phyloP scores from a whole-genome alignment of 2,113 vertebrate genomes.

The Willisornis vidua region DNA sequence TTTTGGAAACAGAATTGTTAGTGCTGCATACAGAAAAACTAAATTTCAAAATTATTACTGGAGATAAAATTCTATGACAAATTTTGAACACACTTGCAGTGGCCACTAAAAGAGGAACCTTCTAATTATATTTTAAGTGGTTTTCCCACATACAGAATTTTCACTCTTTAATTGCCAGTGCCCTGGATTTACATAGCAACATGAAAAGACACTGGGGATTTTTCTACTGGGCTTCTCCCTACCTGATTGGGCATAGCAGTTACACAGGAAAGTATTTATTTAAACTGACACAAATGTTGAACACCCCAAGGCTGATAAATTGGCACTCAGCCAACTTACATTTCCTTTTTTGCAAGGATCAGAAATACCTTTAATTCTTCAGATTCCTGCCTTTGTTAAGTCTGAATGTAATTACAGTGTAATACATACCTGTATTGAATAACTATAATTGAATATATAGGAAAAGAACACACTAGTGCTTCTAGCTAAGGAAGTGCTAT shows the following conservation, averaged over 20 bases:
- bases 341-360: background rate
- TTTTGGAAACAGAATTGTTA: background rate
- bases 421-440: background rate
- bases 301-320: background rate
- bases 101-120: background rate
- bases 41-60: background rate
- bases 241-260: background rate
- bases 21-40: background rate
- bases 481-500: background rate
- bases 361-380: background rate
- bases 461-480: background rate
- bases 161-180: background rate
- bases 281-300: background rate
- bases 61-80: slow-evolving; percentile 2
- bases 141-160: background rate
- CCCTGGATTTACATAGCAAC: background rate
- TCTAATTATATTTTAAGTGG: background rate
- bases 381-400: background rate
- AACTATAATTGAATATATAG: background rate
- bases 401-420: background rate
- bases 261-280: background rate
- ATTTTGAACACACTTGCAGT: background rate
- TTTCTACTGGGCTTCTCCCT: background rate
- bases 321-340: background rate
- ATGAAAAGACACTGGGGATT: background rate